Base-by-base conservation (phyloP, 2,797 vertebrate species). In the Centroberyx gerrardi region DNA sequence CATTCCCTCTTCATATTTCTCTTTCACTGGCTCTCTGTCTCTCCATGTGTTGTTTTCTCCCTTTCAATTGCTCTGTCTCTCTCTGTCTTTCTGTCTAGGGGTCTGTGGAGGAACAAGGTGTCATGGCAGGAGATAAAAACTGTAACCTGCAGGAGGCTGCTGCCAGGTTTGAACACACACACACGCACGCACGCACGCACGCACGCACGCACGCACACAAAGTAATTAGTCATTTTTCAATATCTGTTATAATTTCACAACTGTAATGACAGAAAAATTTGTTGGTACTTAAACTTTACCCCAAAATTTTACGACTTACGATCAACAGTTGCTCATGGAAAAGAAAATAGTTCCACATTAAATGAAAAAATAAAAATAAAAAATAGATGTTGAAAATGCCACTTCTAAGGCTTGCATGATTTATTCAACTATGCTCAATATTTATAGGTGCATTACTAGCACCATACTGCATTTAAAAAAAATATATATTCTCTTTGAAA, bases 141-240 rank as follows among this genome's bases (percentile, higher is more conserved):
- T 92, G 94, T 63, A 95, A 78, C 80, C 10, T 96, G 74, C 96
- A 95, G 71, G 96, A 98, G 56, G 89, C 93, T 69, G 85, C 94
- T 71, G 70, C 86, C 86, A 97, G 97, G 97, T 99, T 86, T 31
- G 75, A 53, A 2, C 8, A 38, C 13, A 59, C 14, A 33, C 61
- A 31, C 22, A 56, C 52, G 5, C n/a, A 46, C 38, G 22, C 22
- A 40, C 14, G 17, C 8, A 38, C 13, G 55, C 14, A 33, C 61
- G n/a, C 22, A 56, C 52, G 5, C n/a, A 46, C 60, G 46, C 22
- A 22, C 22, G 1, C 22, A 22, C 22, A 22, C 36, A 51, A 22
- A 48, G 15, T 48, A 48, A 15, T 48, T 17, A 9, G 8, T 51
- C 1, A 51, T 6, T 52, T 2, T 18, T 52, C n/a, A 52, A 9